Evolutionary conservation across 23 tunicate genomes (phyloP).

Genomic region (Aplidium turbinatum): DNA sequence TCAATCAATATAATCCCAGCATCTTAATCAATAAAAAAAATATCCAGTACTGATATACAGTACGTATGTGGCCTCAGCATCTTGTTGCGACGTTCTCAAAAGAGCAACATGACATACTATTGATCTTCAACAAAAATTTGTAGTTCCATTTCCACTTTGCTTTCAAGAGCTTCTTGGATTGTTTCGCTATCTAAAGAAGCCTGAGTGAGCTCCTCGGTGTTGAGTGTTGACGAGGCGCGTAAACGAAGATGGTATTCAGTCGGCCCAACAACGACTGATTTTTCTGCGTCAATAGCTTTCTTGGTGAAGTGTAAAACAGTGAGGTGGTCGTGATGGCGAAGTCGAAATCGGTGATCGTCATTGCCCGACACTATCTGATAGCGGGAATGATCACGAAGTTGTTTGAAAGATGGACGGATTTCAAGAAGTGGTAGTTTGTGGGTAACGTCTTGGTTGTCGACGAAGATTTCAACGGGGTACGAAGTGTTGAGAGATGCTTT

Average conservation of each 20-base stretch:
- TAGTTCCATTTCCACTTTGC: slow-evolving; percentile 26
- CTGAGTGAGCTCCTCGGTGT: slow-evolving; percentile 8
- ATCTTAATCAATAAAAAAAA: too few species aligned
- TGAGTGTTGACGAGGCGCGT: slow-evolving; percentile 36
- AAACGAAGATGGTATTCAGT: slow-evolving; percentile 24
- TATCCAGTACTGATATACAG: too few species aligned
- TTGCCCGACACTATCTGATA: slow-evolving; percentile 74
- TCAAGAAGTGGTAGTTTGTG: slow-evolving; percentile 51
- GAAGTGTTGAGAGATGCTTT: slow-evolving; percentile 62
- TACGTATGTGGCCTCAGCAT: too few species aligned
- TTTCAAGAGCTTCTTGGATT: slow-evolving; percentile 50
- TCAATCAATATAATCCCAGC: too few species aligned
- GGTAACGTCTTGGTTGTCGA: slow-evolving; percentile 39
- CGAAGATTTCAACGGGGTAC: slow-evolving; percentile 59
- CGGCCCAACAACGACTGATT: slow-evolving; percentile 18
- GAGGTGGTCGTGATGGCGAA: slow-evolving; percentile 41
- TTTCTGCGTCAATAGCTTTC: slow-evolving; percentile 18
- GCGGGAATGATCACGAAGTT: slow-evolving; percentile 60
- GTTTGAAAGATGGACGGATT: slow-evolving; percentile 75
- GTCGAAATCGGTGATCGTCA: slow-evolving; percentile 58
- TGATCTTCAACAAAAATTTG: slow-evolving; percentile 43
- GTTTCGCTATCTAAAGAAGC: slow-evolving; percentile 54
- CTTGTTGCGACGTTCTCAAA: too few species aligned
- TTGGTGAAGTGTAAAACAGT: slow-evolving; percentile 64
- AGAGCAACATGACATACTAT: too few species aligned